Evolutionary conservation across 2,113 vertebrate species (phyloP).

Genomic region (Oxygymnocypris stewartii): DNA sequence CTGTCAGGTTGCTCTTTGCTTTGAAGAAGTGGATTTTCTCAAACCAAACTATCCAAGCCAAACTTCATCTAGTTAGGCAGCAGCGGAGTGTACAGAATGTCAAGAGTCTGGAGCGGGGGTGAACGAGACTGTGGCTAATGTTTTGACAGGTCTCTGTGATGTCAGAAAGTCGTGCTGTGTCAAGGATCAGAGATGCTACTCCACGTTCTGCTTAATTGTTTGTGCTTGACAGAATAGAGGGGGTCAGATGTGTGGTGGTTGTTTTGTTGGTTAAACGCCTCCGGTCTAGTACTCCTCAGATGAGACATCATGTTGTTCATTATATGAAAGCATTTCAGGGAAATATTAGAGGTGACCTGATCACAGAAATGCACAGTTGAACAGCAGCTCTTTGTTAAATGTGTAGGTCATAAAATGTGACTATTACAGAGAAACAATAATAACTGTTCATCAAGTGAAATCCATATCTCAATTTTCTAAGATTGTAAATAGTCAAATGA

Average conservation of each 20-base stretch:
- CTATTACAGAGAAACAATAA: neutral
- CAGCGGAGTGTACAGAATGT: constrained; percentile 37
- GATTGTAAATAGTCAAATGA: neutral
- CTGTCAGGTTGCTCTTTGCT: constrained; percentile 32
- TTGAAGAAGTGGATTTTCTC: constrained; percentile 47
- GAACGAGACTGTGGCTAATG: constrained; percentile 23
- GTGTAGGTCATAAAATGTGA: neutral
- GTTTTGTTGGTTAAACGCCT: neutral
- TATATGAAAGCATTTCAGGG: neutral
- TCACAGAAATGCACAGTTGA: neutral
- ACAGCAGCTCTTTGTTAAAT: neutral
- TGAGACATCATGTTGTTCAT: constrained; percentile 25
- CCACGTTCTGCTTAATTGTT: constrained; percentile 15
- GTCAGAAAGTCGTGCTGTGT: constrained; percentile 17
- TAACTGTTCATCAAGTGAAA: constrained; percentile 4
- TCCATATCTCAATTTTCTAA: neutral
- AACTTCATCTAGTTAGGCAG: constrained; percentile 51
- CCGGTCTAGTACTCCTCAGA: neutral
- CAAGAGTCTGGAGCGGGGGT: constrained; percentile 31
- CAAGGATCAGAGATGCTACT: constrained; percentile 19
- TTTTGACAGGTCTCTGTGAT: constrained; percentile 45
- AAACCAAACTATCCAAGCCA: constrained; percentile 35
- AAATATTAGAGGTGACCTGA: neutral
- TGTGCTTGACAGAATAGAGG: constrained; percentile 12
- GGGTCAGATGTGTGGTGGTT: neutral